A percentile compares a stretch with the other conserved stretches of the same genome.
phyloP scores from a whole-genome alignment of 2,888 invertebrate species.

The Platypus cylindrus region DNA sequence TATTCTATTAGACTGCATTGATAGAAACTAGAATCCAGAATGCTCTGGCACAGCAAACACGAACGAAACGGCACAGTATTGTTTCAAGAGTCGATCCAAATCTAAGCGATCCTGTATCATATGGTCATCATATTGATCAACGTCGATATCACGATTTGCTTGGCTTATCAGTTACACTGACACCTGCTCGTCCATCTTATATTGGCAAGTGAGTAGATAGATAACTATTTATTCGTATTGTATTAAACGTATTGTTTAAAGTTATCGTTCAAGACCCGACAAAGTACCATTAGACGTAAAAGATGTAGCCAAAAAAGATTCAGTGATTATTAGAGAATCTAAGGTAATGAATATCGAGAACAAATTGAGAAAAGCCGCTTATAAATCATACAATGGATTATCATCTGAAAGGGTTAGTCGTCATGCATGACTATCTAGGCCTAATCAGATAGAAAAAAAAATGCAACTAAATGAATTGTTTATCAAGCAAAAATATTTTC shows the following conservation, averaged over 20 bases:
- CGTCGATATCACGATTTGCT: conserved; percentile 1
- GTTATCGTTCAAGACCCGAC: conserved; percentile 6
- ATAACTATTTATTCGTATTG: not conserved
- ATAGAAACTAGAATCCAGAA: too few relatives aligned
- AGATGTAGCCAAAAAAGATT: conserved; percentile 7
- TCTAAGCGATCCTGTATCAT: too few relatives aligned
- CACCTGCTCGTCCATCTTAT: conserved; percentile 11
- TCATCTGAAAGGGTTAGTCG: conserved; percentile 14
- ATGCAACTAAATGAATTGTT: not conserved
- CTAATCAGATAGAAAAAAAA: too few relatives aligned
- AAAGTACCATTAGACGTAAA: conserved; percentile 1
- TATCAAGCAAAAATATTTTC: not conserved
- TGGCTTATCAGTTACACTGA: conserved; percentile 10
- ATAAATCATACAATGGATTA: conserved; percentile 16
- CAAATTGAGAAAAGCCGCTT: conserved; percentile 20
- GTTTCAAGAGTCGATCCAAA: conserved; percentile 23
- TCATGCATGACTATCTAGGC: not conserved
- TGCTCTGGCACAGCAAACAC: too few relatives aligned
- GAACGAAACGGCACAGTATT: conserved; percentile 31
- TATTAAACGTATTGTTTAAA: conserved; percentile 1
- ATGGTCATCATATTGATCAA: conserved; percentile 1
- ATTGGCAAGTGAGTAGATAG: conserved; percentile 8
- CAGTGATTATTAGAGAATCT: conserved; percentile 21
- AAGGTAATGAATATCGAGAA: conserved; percentile 27
- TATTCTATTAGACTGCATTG: too few relatives aligned